These are phyloP conservation scores for Mareca penelope DNA, from an alignment of 2,797 vertebrate genomes.

Conservation along the genomic window DNA sequence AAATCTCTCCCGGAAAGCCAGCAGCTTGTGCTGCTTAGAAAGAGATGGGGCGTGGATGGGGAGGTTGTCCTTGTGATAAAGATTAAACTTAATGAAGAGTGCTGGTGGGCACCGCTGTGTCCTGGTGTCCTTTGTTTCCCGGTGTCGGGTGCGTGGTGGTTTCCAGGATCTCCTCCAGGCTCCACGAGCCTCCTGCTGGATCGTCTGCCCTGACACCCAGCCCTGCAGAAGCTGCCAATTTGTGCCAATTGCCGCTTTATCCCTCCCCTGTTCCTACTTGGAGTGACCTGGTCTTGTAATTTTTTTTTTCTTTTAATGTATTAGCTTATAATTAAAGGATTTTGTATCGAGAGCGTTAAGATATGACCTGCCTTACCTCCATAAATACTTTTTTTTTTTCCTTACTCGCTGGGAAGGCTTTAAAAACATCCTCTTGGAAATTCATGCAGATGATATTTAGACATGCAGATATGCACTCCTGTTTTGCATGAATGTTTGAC, in stretches of 20 bases:
- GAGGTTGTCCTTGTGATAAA: constrained; percentile 48
- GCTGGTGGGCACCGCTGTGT: constrained; percentile 17
- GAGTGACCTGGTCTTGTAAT: not conserved
- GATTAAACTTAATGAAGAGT: constrained; percentile 51
- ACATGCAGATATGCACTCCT: constrained; percentile 67
- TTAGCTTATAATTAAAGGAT: constrained; percentile 45
- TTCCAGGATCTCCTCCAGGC: not conserved
- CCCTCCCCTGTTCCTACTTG: constrained; percentile 1
- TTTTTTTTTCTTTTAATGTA: not conserved
- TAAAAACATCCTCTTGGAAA: constrained; percentile 34
- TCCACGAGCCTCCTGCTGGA: not conserved
- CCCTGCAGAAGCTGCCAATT: constrained; percentile 38
- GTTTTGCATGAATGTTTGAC: constrained; percentile 76
- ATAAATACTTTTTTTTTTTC: not conserved
- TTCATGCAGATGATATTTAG: constrained; percentile 65
- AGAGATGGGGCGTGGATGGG: not conserved
- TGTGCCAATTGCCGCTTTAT: constrained; percentile 25
- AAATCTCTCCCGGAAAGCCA: constrained; percentile 48
- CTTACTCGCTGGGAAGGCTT: constrained; percentile 30
- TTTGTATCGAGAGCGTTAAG: constrained; percentile 24
- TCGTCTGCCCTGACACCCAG: not conserved
- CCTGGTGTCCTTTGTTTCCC: constrained; percentile 37
- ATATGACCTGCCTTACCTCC: constrained; percentile 33
- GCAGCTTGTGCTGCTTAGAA: constrained; percentile 3
- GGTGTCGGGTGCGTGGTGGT: not conserved